A percentile compares a stretch with the other conserved stretches of the same genome.
phyloP scores from a whole-genome alignment of 2,888 invertebrate species.

The Ophion obscuratus region DNA sequence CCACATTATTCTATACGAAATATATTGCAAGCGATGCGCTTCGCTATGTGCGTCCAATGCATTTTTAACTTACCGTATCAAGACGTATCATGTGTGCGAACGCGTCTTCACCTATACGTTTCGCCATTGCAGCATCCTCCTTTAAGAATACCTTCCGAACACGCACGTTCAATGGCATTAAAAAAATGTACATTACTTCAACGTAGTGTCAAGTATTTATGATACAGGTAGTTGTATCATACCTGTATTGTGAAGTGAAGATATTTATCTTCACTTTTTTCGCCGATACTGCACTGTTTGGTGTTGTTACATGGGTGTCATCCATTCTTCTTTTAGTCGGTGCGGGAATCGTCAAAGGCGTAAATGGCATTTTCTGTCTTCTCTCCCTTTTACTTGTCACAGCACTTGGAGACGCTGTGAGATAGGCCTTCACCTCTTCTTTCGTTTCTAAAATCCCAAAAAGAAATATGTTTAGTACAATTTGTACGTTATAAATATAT shows the following conservation, averaged over 20 bases:
- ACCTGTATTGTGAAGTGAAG: too few species aligned
- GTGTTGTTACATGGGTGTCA: background rate
- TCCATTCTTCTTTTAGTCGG: background rate
- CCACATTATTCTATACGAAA: constrained; percentile 17
- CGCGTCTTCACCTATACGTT: constrained; percentile 8
- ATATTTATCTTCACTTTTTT: constrained; percentile 5
- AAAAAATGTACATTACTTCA: background rate
- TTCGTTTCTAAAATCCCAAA: constrained; percentile 7
- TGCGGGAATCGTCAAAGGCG: background rate
- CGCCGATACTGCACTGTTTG: background rate
- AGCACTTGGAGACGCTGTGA: background rate
- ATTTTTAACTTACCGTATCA: constrained; percentile 6
- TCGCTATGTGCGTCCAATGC: background rate
- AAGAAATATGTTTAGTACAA: constrained; percentile 14
- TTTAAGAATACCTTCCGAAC: background rate
- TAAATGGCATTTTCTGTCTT: constrained; percentile 4
- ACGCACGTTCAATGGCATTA: background rate
- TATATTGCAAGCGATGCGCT: constrained; percentile 6
- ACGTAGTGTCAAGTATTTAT: background rate
- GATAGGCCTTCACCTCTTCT: constrained; percentile 12
- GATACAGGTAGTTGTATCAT: constrained; percentile 3
- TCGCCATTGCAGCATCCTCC: constrained; percentile 1
- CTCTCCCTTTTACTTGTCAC: background rate
- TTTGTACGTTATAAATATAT: constrained; percentile 3
- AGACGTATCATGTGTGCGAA: constrained; percentile 7